phyloP scores from a whole-genome alignment of 1,140 invertebrate genomes.

The Diachasma alloeum region DNA sequence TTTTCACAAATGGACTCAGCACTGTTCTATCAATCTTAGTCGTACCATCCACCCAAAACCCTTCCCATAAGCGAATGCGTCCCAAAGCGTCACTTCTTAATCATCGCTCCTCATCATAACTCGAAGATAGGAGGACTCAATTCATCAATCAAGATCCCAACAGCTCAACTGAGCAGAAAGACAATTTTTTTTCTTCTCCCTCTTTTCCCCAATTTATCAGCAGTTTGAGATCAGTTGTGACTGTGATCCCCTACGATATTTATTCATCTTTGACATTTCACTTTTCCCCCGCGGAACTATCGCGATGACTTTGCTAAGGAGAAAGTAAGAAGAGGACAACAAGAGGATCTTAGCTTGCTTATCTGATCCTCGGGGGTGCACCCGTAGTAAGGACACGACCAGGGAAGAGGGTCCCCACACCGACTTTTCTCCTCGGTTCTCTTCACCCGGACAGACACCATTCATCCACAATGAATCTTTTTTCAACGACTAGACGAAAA shows the following conservation, averaged over 20 bases:
- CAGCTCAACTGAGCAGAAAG: neutral
- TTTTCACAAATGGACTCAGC: constrained; percentile 9
- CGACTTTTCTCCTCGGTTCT: neutral
- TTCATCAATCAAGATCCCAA: neutral
- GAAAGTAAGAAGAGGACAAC: constrained; percentile 4
- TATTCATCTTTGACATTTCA: constrained; percentile 21
- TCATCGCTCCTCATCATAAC: neutral
- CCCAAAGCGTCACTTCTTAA: constrained; percentile 1
- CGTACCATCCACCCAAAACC: neutral
- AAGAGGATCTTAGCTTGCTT: neutral
- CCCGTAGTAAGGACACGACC: neutral
- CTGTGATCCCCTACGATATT: neutral
- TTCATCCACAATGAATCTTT: neutral
- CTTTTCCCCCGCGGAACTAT: constrained; percentile 17
- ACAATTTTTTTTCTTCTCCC: neutral
- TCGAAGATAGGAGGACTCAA: neutral
- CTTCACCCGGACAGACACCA: neutral
- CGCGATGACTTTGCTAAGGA: constrained; percentile 25
- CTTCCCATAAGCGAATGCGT: neutral
- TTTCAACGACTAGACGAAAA: neutral
- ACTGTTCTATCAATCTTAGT: constrained; percentile 26
- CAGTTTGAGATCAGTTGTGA: neutral
- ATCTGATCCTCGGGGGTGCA: constrained; percentile 18
- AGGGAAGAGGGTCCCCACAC: neutral
- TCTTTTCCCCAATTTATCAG: neutral